Base-by-base conservation (phyloP, 2,113 vertebrate genomes). In the Rhinolophus ferrumequinum region DNA sequence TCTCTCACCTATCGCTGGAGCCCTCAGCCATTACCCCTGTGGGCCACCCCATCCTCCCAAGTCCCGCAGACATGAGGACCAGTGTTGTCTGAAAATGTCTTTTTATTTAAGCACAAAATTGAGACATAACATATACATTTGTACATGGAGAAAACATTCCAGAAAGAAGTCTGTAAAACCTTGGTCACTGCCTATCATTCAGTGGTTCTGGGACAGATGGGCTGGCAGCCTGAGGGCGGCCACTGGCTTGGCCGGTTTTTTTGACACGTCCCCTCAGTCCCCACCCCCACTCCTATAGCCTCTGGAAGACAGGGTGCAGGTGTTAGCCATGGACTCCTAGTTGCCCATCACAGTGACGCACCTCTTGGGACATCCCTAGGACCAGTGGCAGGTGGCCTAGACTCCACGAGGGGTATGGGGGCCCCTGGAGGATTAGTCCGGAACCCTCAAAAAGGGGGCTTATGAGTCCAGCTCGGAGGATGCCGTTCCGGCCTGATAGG, bases 41-140 rank as follows among this genome's bases (percentile, higher is more conserved):
- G 10, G 28, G 58, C 24, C 67, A 30, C 24, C 16, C 35, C 21
- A 26, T 26, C 67, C 52, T 33, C 52, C 77, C 67, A 58, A 52
- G 41, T 62, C 28, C 54, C 69, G 26, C 79, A 95, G 38, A 90
- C 64, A 50, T 15, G 5, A 84, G 35, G 24, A 75, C 52, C 44
- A 54, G n/a, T 4, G 28, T 73, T 70, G 73, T 95, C 91, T 70
- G 75, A 97, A 97, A 96, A 97, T 69, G 96, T 97, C 95, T 96
- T 96, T 97, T 97, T 97, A 98, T 98, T 98, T 88, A 97, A 98
- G 97, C 97, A 98, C 96, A 98, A 98, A 97, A 97, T 88, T 77
- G 95, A 97, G 90, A 97, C 54, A 87, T 73, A 84, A 98, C 96
- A 98, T 98, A 95, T 96, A 98, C 98, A 98, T 98, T 95, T 98